Evolutionary conservation across 2,113 vertebrate genomes (phyloP), one percentile per base, ranked within the genome.

Genomic region (Dicaeum eximium): DNA sequence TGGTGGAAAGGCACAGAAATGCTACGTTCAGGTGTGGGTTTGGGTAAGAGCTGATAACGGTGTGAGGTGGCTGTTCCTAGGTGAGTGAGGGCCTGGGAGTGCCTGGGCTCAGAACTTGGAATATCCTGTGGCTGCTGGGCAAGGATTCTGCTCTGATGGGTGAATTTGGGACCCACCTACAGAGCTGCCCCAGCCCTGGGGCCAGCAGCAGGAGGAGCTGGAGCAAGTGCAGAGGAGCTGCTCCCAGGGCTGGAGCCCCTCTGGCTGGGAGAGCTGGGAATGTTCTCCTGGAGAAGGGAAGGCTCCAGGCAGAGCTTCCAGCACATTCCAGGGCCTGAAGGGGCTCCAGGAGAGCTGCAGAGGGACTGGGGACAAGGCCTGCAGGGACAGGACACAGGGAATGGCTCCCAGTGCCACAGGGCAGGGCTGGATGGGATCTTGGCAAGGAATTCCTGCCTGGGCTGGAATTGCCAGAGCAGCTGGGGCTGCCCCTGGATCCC

Each of bases 21-120:
- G 28, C 20, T 71, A 9, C 1, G 0, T 31, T 42, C 71, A 86
- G 58, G 18, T 6, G 20, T 23, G 4, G 1, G 10, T 2, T 8
- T 7, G 10, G 45, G 3, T 18, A 5, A 7, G 54, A 6, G 37
- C 2, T 13, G 31, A 0, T 42, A 7, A 0, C 8, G 3, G 1
- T 7, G 20, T 31, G 17, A 12, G 75, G 38, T 53, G 71, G 22
- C 60, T 30, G 1, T 18, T 40, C 35, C 74, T 45, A 51, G 60
- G 37, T n/a, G 6, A 42, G 53, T 1, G n/a, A 50, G 10, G 15
- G 40, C 45, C 40, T 0, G 3, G 56, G 65, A 33, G 7, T 20
- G 4, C 0, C 0, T 15, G 15, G 9, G 13, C 2, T 4, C 8
- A 19, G 6, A 10, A 22, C 15, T 4, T 28, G 67, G 67, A 20